Percentiles rank a stretch among this genome's conserved stretches.
Evolutionary conservation across 2,888 invertebrate species (phyloP).

Genomic region (Epirrhoe alternata): DNA sequence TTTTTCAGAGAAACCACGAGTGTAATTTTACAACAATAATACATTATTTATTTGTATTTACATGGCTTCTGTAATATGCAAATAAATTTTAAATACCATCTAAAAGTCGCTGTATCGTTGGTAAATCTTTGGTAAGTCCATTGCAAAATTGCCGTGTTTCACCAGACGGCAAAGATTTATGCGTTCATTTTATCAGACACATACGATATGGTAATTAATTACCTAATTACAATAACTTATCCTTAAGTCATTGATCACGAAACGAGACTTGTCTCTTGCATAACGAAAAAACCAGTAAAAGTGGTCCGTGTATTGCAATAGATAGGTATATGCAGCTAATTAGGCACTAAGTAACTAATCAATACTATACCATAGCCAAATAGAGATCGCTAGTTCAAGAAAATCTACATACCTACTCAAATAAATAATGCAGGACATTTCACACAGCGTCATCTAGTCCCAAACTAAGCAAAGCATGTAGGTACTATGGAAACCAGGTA

Average conservation of each 20-base stretch:
- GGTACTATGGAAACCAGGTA: too few species aligned
- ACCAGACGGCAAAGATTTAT: conserved; percentile 40
- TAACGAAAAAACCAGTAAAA: conserved; percentile 66
- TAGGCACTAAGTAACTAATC: conserved; percentile 39
- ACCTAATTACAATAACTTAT: conserved; percentile 78
- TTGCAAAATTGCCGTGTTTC: conserved; percentile 35
- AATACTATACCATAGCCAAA: conserved; percentile 7
- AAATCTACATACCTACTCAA: too few species aligned
- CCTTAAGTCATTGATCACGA: conserved; percentile 78
- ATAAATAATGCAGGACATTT: too few species aligned
- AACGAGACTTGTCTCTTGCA: conserved; percentile 67
- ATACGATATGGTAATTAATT: conserved; percentile 73
- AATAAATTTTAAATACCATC: not conserved
- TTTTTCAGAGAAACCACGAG: too few species aligned
- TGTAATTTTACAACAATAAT: too few species aligned
- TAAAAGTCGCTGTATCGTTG: not conserved
- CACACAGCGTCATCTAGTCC: too few species aligned
- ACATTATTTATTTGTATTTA: too few species aligned
- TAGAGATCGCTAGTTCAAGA: not conserved
- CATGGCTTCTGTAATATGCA: not conserved
- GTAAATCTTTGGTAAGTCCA: conserved; percentile 20
- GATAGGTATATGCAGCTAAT: conserved; percentile 46
- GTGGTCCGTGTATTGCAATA: conserved; percentile 61
- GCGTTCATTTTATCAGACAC: conserved; percentile 50
- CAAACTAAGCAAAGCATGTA: too few species aligned